Conservation (phyloP, 2,797 vertebrate species). For the Thamnophis elegans region DNA sequence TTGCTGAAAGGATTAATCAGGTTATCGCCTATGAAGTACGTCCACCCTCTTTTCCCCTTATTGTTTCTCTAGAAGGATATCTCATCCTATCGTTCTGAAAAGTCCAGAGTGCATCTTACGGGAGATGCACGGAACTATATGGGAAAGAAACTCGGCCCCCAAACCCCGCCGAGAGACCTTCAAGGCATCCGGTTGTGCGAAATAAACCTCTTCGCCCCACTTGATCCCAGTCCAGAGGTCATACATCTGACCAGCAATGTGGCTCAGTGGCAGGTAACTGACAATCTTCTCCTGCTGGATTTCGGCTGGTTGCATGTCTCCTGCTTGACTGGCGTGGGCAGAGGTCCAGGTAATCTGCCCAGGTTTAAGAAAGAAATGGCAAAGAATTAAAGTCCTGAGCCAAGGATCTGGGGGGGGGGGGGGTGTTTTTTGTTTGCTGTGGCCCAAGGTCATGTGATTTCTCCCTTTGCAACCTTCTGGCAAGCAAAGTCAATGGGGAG, state of each 20-base stretch:
- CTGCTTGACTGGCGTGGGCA: conserved; percentile 76
- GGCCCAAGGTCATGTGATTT: neutral
- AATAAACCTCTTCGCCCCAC: conserved; percentile 84
- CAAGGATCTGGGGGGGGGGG: accelerated
- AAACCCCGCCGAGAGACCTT: conserved; percentile 73
- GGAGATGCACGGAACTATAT: neutral
- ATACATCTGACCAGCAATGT: conserved; percentile 86
- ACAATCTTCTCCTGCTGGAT: conserved; percentile 82
- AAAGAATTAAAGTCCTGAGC: neutral
- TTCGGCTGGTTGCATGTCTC: conserved; percentile 80
- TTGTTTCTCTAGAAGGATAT: neutral
- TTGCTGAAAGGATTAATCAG: neutral
- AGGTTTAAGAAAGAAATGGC: neutral
- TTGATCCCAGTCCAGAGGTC: conserved; percentile 87
- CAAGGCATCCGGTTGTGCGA: conserved; percentile 85
- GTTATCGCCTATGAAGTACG: neutral
- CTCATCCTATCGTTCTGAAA: neutral
- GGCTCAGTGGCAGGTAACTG: conserved; percentile 88
- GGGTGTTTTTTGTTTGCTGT: neutral
- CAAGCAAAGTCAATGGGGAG: neutral
- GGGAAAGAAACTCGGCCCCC: neutral
- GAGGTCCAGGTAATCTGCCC: conserved; percentile 87
- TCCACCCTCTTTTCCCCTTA: neutral
- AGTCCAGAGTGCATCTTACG: neutral
- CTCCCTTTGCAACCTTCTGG: neutral